Conservation (phyloP, 2,113 vertebrate species). For the Turnix velox region DNA sequence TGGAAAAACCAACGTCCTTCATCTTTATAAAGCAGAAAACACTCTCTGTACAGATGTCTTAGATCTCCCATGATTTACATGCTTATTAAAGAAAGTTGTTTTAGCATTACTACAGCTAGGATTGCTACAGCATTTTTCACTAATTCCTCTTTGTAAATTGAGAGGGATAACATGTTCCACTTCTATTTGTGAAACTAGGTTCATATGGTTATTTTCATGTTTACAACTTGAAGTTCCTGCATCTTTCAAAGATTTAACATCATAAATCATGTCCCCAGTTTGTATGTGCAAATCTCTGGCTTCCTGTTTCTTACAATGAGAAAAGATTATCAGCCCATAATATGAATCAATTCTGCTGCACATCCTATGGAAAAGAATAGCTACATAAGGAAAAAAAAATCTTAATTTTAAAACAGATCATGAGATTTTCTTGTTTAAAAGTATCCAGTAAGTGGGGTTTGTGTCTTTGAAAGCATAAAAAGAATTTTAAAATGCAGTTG, state of each 20-base stretch:
- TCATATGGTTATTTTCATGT: background rate
- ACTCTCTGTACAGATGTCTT: background rate
- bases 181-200: background rate
- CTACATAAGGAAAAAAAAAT: background rate
- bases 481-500: background rate
- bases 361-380: background rate
- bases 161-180: background rate
- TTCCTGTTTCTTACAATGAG: background rate
- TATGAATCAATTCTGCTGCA: background rate
- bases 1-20: background rate
- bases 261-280: background rate
- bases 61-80: background rate
- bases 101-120: background rate
- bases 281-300: background rate
- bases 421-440: background rate
- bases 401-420: background rate
- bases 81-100: background rate
- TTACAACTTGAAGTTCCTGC: background rate
- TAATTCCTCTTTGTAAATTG: background rate
- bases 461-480: background rate
- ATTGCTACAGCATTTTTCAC: background rate
- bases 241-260: background rate
- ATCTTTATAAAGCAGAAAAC: background rate
- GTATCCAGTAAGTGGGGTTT: background rate
- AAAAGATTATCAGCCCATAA: background rate